Percentiles rank a stretch among this genome's conserved stretches.
Conservation (phyloP, 1,140 invertebrate species). For the Drosophila takahashii region DNA sequence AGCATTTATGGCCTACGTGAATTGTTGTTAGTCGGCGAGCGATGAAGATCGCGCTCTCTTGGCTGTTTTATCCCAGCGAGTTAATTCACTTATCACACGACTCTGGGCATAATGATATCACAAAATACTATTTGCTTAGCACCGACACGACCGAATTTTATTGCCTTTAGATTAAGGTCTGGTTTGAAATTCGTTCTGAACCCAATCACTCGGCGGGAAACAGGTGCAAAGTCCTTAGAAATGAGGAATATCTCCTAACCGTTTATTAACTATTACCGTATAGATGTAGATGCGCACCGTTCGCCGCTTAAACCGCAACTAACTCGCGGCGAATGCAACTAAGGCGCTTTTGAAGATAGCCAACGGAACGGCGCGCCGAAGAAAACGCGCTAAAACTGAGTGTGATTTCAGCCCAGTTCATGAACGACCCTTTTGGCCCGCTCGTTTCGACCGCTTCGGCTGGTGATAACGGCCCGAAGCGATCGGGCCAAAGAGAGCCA, state of each 20-base stretch:
- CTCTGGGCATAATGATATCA: slow-evolving; percentile 43
- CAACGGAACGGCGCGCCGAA: slow-evolving; percentile 26
- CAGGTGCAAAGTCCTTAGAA: slow-evolving; percentile 36
- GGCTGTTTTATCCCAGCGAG: slow-evolving; percentile 40
- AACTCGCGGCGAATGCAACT: slow-evolving; percentile 62
- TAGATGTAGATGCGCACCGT: slow-evolving; percentile 43
- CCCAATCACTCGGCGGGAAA: slow-evolving; percentile 3
- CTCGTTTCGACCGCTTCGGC: slow-evolving; percentile 14
- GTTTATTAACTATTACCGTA: slow-evolving; percentile 2
- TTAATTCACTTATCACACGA: slow-evolving; percentile 42
- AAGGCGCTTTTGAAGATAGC: slow-evolving; percentile 71
- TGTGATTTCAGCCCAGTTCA: slow-evolving; percentile 68
- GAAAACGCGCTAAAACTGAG: slow-evolving; percentile 64
- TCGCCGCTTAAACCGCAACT: slow-evolving; percentile 67
- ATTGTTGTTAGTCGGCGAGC: slow-evolving; percentile 26
- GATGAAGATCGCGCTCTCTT: slow-evolving; percentile 11
- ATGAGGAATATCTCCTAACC: slow-evolving; percentile 6
- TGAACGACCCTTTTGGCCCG: slow-evolving; percentile 28
- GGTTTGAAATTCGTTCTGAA: slow-evolving; percentile 5
- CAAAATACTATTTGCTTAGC: slow-evolving; percentile 45
- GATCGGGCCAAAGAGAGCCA: slow-evolving; percentile 19
- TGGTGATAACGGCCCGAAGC: slow-evolving; percentile 53
- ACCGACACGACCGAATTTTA: slow-evolving; percentile 35
- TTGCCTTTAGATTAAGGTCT: slow-evolving; percentile 36
- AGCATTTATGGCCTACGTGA: slow-evolving; percentile 42